Evolutionary conservation across 2,888 invertebrate species (phyloP).

Genomic region (Leptarthrus brevirostris): DNA sequence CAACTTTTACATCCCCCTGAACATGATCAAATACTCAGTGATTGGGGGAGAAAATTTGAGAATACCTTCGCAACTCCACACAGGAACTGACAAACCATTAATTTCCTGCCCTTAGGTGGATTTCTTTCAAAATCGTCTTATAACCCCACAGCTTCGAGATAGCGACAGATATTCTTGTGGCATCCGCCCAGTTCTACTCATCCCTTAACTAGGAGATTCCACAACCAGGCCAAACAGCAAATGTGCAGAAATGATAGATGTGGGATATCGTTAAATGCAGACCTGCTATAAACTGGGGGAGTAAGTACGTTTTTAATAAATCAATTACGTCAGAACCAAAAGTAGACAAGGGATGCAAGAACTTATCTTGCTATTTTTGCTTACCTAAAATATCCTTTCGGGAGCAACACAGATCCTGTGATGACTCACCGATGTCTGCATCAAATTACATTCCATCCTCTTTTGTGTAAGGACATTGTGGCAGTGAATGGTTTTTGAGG

Average conservation of each 20-base stretch:
- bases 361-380: slow-evolving; percentile 36
- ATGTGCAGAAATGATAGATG: slow-evolving; percentile 45
- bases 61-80: neutral
- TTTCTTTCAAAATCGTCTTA: slow-evolving; percentile 12
- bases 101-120: slow-evolving; percentile 18
- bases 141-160: neutral
- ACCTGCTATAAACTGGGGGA: slow-evolving; percentile 6
- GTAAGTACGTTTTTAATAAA: slow-evolving; percentile 36
- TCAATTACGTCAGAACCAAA: slow-evolving; percentile 45
- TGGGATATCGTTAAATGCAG: slow-evolving; percentile 37
- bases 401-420: neutral
- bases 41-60: too few relatives aligned
- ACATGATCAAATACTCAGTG: neutral
- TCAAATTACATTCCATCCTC: slow-evolving; percentile 26
- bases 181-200: neutral
- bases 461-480: slow-evolving; percentile 15
- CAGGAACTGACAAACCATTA: slow-evolving; percentile 29
- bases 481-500: slow-evolving; percentile 25
- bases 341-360: slow-evolving; percentile 20
- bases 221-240: slow-evolving; percentile 7
- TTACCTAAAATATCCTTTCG: slow-evolving; percentile 39
- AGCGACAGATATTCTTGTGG: neutral
- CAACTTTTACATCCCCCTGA: neutral
- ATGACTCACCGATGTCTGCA: slow-evolving; percentile 45
- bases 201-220: neutral